phyloP scores from a whole-genome alignment of 2,888 invertebrate genomes.

The Zaprionus bogoriensis region DNA sequence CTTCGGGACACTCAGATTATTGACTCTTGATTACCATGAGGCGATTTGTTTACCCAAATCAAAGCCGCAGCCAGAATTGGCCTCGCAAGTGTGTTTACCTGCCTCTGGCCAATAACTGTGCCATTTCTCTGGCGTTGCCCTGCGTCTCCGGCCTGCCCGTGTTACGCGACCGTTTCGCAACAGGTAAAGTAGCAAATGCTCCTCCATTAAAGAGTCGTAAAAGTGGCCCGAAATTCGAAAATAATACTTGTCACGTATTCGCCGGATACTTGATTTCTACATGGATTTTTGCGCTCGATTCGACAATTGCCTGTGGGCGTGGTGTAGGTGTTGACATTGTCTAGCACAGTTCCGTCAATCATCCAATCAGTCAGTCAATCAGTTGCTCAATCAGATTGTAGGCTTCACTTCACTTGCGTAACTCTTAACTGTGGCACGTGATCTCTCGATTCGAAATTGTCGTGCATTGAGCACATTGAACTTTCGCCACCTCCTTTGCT shows the following conservation, averaged over 20 bases:
- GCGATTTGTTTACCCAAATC: conserved; percentile 62
- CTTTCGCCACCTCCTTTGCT: conserved; percentile 14
- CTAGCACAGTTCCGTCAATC: conserved; percentile 73
- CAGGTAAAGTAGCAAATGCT: conserved; percentile 12
- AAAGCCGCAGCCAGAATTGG: conserved; percentile 3
- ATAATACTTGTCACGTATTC: conserved; percentile 54
- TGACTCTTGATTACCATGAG: conserved; percentile 68
- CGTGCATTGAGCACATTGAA: conserved; percentile 62
- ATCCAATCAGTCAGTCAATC: conserved; percentile 29
- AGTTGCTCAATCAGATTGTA: conserved; percentile 7
- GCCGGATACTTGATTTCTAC: conserved; percentile 41
- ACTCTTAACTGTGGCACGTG: conserved; percentile 55
- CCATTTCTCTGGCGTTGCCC: conserved; percentile 48
- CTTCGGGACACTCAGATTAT: conserved; percentile 48
- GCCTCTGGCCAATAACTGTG: conserved; percentile 49
- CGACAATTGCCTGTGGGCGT: conserved; percentile 52
- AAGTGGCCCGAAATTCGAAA: conserved; percentile 51
- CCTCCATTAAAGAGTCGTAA: conserved; percentile 62
- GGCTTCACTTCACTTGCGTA: conserved; percentile 44
- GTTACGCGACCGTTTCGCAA: conserved; percentile 47
- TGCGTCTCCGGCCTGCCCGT: conserved; percentile 47
- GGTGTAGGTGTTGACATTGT: conserved; percentile 51
- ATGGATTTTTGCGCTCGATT: conserved; percentile 53
- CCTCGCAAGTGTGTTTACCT: conserved; percentile 51
- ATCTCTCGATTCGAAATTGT: conserved; percentile 20